phyloP scores from a whole-genome alignment of 2,888 invertebrate species.

The Apocheima hispidaria region DNA sequence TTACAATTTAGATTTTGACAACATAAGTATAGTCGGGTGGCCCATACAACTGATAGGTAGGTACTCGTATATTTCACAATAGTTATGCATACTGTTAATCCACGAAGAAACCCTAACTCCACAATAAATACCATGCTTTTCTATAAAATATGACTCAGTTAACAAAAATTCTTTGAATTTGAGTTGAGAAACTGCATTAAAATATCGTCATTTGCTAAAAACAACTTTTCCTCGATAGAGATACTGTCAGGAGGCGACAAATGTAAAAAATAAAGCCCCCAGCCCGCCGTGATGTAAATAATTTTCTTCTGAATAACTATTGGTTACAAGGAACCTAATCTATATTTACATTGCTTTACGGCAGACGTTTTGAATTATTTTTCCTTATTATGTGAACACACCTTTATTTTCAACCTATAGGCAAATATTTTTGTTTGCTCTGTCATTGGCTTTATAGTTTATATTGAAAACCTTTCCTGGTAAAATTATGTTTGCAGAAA shows the following conservation, averaged over 20 bases:
- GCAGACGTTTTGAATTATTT: not conserved
- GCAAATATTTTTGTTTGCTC: not conserved
- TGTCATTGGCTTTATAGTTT: not conserved
- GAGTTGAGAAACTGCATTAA: not conserved
- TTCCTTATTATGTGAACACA: conserved; percentile 14
- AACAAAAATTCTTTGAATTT: too few relatives aligned
- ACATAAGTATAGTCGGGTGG: too few relatives aligned
- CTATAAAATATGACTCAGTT: too few relatives aligned
- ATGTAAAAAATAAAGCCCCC: not conserved
- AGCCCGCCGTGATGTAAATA: not conserved
- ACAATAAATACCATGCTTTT: too few relatives aligned
- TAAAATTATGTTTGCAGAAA: not conserved
- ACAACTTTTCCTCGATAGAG: not conserved
- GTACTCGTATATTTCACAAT: too few relatives aligned
- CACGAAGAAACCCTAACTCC: not conserved
- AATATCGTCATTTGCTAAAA: not conserved
- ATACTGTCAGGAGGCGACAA: not conserved
- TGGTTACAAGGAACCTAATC: conserved; percentile 9
- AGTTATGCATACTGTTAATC: too few relatives aligned
- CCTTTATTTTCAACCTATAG: conserved; percentile 11
- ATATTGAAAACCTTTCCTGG: not conserved
- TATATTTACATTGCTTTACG: conserved; percentile 10
- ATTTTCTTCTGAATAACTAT: not conserved
- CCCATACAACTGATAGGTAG: too few relatives aligned
- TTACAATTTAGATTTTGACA: too few relatives aligned